phyloP scores from a whole-genome alignment of 2,888 invertebrate genomes.

The Gryllus longicercus region DNA sequence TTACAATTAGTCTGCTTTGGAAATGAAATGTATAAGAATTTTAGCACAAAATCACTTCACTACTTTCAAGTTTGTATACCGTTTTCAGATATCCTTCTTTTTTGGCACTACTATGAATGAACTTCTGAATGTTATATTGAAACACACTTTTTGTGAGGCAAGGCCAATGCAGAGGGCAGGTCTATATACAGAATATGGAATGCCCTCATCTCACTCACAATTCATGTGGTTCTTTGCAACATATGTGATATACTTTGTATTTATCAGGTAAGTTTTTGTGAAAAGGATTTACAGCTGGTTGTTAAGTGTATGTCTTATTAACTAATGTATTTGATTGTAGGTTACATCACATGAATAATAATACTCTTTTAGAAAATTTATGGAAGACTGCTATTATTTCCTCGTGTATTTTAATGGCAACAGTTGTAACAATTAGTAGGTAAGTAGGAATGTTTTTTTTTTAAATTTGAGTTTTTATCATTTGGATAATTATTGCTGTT shows the following conservation, averaged over 20 bases:
- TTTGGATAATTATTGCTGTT: constrained; percentile 22
- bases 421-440: constrained; percentile 41
- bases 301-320: neutral
- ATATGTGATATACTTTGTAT: constrained; percentile 79
- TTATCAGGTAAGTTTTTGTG: constrained; percentile 65
- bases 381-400: constrained; percentile 50
- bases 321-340: constrained; percentile 50
- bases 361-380: constrained; percentile 69
- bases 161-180: constrained; percentile 68
- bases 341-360: constrained; percentile 78
- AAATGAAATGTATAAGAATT: no score
- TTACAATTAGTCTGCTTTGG: no score
- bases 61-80: no score
- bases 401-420: constrained; percentile 35
- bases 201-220: constrained; percentile 91
- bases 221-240: constrained; percentile 88
- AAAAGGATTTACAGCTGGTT: no score
- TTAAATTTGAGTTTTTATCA: neutral
- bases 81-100: constrained; percentile 78
- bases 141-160: constrained; percentile 75
- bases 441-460: constrained; percentile 32
- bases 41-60: no score
- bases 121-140: constrained; percentile 71
- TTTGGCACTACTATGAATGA: constrained; percentile 75
- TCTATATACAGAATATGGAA: constrained; percentile 74